These are phyloP conservation scores for Otis tarda DNA, from an alignment of 2,113 vertebrate species.

Conservation along the genomic window DNA sequence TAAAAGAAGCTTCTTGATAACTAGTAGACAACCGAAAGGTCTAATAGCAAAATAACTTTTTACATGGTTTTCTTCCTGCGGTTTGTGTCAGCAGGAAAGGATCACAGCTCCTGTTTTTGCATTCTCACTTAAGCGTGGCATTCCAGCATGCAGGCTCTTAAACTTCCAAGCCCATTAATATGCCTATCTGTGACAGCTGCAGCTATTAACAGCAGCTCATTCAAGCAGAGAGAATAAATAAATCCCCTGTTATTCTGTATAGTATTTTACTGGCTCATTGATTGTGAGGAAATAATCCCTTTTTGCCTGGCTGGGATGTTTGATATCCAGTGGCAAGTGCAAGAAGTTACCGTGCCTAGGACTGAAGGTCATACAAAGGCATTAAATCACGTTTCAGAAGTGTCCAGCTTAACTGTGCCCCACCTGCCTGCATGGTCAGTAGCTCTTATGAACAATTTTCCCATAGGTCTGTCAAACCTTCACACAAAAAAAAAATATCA, in stretches of 20 bases:
- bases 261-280: neutral
- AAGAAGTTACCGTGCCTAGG: neutral
- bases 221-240: slow-evolving; percentile 9
- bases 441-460: neutral
- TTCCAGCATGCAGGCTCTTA: neutral
- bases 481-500: rapidly evolving
- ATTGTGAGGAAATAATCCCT: neutral
- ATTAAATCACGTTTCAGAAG: neutral
- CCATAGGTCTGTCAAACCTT: neutral
- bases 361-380: neutral
- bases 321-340: neutral
- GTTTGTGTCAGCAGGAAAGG: neutral
- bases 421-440: neutral
- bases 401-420: neutral
- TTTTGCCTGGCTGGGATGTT: neutral
- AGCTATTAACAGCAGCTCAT: neutral
- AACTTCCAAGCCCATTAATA: neutral
- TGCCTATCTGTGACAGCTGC: neutral
- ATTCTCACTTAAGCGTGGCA: neutral
- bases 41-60: neutral
- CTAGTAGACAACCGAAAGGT: neutral
- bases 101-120: neutral
- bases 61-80: neutral
- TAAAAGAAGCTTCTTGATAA: neutral
- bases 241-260: neutral